A percentile compares a stretch with the other conserved stretches of the same genome.
Evolutionary conservation across 1,140 invertebrate species (phyloP).

Genomic region (Drosophila kikkawai): DNA sequence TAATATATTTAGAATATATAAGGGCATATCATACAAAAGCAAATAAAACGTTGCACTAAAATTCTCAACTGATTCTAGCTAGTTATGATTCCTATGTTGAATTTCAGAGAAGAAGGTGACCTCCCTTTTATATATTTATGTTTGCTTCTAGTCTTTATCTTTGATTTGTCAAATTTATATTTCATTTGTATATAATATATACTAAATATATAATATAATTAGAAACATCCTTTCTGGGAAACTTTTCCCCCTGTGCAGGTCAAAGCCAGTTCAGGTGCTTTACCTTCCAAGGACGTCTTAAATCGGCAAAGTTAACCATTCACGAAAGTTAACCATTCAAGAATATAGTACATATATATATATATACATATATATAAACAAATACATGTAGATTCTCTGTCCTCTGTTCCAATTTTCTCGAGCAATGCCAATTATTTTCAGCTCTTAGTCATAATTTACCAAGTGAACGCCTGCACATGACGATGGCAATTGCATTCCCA

Average conservation of each 20-base stretch:
- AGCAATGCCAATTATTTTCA: conserved; percentile 71
- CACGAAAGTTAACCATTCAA: not conserved
- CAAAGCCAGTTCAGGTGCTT: conserved; percentile 19
- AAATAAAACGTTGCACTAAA: not conserved
- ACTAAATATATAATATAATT: not conserved
- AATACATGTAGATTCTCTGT: not conserved
- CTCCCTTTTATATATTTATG: too few relatives aligned
- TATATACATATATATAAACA: too few relatives aligned
- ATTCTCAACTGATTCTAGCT: not conserved
- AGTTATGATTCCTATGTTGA: too few relatives aligned
- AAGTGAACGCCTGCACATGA: conserved; percentile 69
- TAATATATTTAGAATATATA: not conserved
- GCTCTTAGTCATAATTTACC: conserved; percentile 63
- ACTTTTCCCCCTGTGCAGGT: conserved; percentile 8
- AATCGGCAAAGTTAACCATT: conserved; percentile 35
- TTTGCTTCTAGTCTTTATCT: not conserved
- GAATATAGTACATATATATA: not conserved
- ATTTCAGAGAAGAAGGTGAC: too few relatives aligned
- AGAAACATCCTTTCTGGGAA: too few relatives aligned
- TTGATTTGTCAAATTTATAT: not conserved
- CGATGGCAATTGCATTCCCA: conserved; percentile 39
- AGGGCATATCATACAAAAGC: too few relatives aligned
- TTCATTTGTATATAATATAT: not conserved
- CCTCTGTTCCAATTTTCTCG: conserved; percentile 14
- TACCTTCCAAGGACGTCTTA: conserved; percentile 27